Base-by-base conservation (phyloP, 2,888 invertebrate species). In the Hermaeophaga mercurialis region DNA sequence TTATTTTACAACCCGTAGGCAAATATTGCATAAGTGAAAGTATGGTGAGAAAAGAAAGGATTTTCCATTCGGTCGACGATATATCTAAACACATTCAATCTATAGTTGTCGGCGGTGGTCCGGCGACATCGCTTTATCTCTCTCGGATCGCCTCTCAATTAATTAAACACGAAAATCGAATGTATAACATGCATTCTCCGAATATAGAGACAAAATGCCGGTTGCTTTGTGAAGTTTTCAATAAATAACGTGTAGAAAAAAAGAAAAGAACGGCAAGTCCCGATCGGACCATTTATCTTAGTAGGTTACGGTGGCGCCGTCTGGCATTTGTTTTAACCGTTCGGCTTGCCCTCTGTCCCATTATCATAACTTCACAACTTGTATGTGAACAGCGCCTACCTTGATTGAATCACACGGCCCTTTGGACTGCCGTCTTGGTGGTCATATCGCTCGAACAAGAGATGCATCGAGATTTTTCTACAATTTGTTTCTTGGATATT, bases 321-420 rank as follows among this genome's bases (percentile, higher is more conserved):
- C 67, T 67, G 68, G 67, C 66, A 68, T 69, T 68, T 69, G 69
- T 68, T 68, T 67, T 66, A 68, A 67, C 66, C 66, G 63, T 64
- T 63, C 58, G 65, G 58, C 64, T 66, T 66, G 68, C 68, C 69
- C 67, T 64, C 65, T 69, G 67, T 69, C 43, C 68, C 68, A 69
- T 69, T 68, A 68, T 67, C 68, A 69, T 68, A 69, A 67, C 68
- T 63, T 45, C 46, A 56, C 56, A 41, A 52, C 55, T 46, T 53
- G 52, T 59, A 56, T 52, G 41, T 53, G 59, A 57, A 47, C 48
- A 63, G 63, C 58, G 63, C 63, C 63, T 63, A 62, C 56, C 60
- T 62, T 60, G 62, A 62, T 50, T 55, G 43, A 47, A 55, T 52
- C 48, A 44, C 50, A 28, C 38, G 56, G 56, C 50, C 49, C 56